phyloP scores from a whole-genome alignment of 2,113 vertebrate species.

The Cyprinodon variegatus region DNA sequence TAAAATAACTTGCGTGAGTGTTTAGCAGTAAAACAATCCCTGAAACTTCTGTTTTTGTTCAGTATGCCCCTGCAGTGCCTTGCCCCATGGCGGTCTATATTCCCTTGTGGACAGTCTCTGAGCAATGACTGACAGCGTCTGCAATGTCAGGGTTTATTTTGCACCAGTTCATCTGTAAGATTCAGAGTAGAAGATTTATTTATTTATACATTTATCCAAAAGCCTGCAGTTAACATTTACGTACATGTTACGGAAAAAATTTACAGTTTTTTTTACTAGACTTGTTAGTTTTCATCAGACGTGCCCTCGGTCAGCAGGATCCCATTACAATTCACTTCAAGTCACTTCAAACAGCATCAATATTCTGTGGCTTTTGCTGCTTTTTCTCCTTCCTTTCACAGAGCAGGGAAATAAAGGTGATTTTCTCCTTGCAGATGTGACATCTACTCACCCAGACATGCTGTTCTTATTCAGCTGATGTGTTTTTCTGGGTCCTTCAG shows the following conservation, averaged over 20 bases:
- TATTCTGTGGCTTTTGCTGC: slow-evolving; percentile 16
- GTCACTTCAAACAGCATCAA: slow-evolving; percentile 13
- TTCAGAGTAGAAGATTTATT: not conserved
- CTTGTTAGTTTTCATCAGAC: not conserved
- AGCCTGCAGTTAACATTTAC: not conserved
- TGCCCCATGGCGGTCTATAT: not conserved
- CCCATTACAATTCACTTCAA: slow-evolving; percentile 29
- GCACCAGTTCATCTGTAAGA: not conserved
- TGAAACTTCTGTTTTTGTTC: not conserved
- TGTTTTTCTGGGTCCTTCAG: not conserved
- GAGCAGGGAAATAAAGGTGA: not conserved
- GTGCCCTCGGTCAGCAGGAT: slow-evolving; percentile 13
- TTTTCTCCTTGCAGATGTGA: not conserved
- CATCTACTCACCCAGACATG: not conserved
- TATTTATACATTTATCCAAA: not conserved
- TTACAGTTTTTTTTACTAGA: not conserved
- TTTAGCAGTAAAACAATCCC: not conserved
- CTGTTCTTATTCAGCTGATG: not conserved
- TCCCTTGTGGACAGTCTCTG: not conserved
- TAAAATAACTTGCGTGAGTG: not conserved
- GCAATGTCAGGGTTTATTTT: not conserved
- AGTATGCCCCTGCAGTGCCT: not conserved
- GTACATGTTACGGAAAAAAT: not conserved
- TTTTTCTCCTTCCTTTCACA: not conserved
- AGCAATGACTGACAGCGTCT: not conserved